Evolutionary conservation across 2,888 invertebrate genomes (phyloP), one percentile per base, ranked within the genome.

Genomic region (Eledona agricola): DNA sequence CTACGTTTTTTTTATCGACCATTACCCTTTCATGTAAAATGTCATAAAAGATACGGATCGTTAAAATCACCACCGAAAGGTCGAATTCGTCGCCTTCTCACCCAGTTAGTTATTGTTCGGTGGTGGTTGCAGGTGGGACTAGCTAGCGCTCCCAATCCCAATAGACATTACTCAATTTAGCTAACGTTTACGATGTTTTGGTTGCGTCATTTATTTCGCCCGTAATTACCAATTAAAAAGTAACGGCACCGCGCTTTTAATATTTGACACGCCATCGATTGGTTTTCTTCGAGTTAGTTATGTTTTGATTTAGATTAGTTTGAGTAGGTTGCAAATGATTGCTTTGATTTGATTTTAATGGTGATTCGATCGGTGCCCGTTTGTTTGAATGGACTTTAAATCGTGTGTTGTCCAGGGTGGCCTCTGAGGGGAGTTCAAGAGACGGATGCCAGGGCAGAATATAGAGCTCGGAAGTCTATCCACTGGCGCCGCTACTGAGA

Each of bases 381-480:
- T 11, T 35, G 16, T 32, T 35, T 22, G 10, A 2, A 10, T 12
- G 6, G 12, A 31, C 31, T 28, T 38, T 20, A 38, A 50, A 32
- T 6, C 9, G 26, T 34, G 31, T 43, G 43, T 47, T 57, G 38
- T 49, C 51, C 58, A 65, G 63, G 67, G 62, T 57, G 59, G 59
- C 56, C 61, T 55, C 49, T 62, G 60, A 64, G 58, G 59, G 56
- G 51, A 59, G 53, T 55, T 57, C 57, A 45, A 54, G 50, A 59
- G 60, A 69, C 71, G 71, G 66, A 72, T 72, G 72, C 66, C 69
- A 65, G 63, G 66, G 58, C 67, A 70, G 64, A 72, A 55, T 63
- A 69, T 72, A 59, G 72, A 72, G 58, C 69, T 73, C 47, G 71
- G 67, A 51, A 67, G 64, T 57, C 60, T 70, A 56, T 65, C 65